Evolutionary conservation across 2,797 vertebrate species (phyloP).

Genomic region (Trachurus trachurus): DNA sequence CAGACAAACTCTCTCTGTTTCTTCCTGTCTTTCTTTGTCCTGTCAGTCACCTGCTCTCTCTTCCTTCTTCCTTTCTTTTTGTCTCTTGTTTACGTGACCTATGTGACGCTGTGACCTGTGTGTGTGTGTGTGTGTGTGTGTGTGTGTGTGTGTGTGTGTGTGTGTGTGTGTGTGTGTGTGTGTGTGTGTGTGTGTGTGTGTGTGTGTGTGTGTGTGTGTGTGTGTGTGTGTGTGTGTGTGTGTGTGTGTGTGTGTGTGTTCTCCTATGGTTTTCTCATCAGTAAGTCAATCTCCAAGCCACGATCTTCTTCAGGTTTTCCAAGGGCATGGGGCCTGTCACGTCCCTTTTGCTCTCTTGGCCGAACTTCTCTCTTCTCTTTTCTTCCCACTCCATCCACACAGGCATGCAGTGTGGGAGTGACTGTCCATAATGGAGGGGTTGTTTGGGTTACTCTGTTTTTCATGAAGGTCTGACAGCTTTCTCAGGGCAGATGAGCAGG

Average conservation of each 20-base stretch:
- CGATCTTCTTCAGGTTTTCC: constrained; percentile 18
- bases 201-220: constrained; percentile 8
- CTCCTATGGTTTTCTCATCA: not conserved
- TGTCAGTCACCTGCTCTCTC: not conserved
- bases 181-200: constrained; percentile 6
- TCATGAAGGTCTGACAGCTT: constrained; percentile 40
- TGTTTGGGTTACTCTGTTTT: constrained; percentile 56
- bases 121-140: constrained; percentile 8
- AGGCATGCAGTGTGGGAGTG: constrained; percentile 54
- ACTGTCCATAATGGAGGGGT: constrained; percentile 49
- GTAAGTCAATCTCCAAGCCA: constrained; percentile 6
- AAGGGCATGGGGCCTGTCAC: constrained; percentile 19
- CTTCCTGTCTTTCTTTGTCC: constrained; percentile 6
- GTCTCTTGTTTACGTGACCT: constrained; percentile 26
- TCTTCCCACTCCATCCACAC: constrained; percentile 30
- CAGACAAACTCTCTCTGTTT: constrained; percentile 56
- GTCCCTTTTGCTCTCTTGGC: constrained; percentile 18
- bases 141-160: constrained; percentile 5
- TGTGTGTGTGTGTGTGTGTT: constrained; percentile 3
- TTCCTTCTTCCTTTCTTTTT: not conserved
- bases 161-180: constrained; percentile 7
- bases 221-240: constrained; percentile 1
- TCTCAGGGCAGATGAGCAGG: constrained; percentile 70
- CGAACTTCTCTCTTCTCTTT: constrained; percentile 11
- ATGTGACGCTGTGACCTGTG: constrained; percentile 35